A percentile compares a stretch with the other conserved stretches of the same genome.
Evolutionary conservation across 1,140 invertebrate genomes (phyloP).

Genomic region (Glomeris maerens): DNA sequence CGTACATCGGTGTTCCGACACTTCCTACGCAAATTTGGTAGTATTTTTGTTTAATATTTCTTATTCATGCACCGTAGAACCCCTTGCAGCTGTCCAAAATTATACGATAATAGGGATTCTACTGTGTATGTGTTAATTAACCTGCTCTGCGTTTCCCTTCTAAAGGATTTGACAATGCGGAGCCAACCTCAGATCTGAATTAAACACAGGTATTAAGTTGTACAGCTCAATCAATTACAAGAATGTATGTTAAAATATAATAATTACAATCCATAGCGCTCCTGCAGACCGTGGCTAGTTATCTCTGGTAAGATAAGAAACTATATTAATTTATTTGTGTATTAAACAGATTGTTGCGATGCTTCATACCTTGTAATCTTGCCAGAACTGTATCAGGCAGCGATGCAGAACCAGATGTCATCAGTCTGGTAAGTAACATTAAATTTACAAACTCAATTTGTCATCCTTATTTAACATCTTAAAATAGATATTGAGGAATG

Average conservation of each 20-base stretch:
- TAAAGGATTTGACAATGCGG: conserved; percentile 68
- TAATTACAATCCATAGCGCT: conserved; percentile 66
- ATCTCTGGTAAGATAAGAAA: conserved; percentile 40
- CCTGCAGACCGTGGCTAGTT: conserved; percentile 64
- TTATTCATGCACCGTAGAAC: too few relatives aligned
- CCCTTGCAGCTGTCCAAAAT: conserved; percentile 9
- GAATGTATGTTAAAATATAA: neutral
- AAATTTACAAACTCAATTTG: conserved; percentile 10
- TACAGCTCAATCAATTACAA: neutral
- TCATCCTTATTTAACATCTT: neutral
- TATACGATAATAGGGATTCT: too few relatives aligned
- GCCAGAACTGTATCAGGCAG: conserved; percentile 59
- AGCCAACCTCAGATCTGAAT: conserved; percentile 78
- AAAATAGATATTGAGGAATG: neutral
- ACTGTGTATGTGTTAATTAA: too few relatives aligned
- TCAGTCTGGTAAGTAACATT: conserved; percentile 40
- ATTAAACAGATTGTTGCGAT: too few relatives aligned
- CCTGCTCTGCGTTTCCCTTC: conserved; percentile 40
- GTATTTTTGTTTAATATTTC: too few relatives aligned
- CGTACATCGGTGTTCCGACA: conserved; percentile 61
- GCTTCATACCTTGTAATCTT: too few relatives aligned
- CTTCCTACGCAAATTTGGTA: conserved; percentile 35
- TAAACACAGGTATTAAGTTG: too few relatives aligned
- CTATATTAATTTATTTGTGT: conserved; percentile 6
- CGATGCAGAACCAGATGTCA: conserved; percentile 70